Evolutionary conservation across 1,140 invertebrate species (phyloP).

Genomic region (Lepidurus packardi): DNA sequence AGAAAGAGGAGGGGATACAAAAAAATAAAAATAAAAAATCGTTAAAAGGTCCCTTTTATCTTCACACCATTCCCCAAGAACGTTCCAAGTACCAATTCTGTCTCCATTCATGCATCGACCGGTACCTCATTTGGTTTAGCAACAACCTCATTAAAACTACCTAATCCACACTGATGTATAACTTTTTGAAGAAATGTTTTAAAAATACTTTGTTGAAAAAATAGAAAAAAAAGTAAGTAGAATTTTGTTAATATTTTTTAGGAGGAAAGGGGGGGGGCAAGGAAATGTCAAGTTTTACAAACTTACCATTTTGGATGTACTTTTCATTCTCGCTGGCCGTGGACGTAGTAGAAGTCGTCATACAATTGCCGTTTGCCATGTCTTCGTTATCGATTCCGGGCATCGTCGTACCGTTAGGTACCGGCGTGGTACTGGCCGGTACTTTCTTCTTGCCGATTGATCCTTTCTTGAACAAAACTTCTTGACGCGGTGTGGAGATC

Average conservation of each 20-base stretch:
- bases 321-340: not conserved
- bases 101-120: not conserved
- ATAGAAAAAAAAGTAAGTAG: not conserved
- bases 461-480: conserved; percentile 66
- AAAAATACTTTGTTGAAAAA: not conserved
- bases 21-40: not conserved
- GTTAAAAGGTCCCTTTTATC: conserved; percentile 1
- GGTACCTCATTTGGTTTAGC: not conserved
- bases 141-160: not conserved
- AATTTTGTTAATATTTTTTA: not conserved
- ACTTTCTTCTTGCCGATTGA: conserved; percentile 56
- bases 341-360: not conserved
- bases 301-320: not conserved
- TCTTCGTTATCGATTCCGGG: conserved; percentile 36
- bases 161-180: not conserved
- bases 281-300: not conserved
- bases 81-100: not conserved
- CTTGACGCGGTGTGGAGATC: conserved; percentile 62
- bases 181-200: not conserved
- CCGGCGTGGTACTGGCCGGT: conserved; percentile 29
- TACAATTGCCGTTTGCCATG: conserved; percentile 31
- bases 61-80: not conserved
- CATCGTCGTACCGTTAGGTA: conserved; percentile 17
- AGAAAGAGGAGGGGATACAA: not conserved
- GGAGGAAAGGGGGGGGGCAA: not conserved